These are phyloP conservation scores for Trididemnum clinides DNA, from an alignment of 23 tunicate genomes.

Conservation along the genomic window DNA sequence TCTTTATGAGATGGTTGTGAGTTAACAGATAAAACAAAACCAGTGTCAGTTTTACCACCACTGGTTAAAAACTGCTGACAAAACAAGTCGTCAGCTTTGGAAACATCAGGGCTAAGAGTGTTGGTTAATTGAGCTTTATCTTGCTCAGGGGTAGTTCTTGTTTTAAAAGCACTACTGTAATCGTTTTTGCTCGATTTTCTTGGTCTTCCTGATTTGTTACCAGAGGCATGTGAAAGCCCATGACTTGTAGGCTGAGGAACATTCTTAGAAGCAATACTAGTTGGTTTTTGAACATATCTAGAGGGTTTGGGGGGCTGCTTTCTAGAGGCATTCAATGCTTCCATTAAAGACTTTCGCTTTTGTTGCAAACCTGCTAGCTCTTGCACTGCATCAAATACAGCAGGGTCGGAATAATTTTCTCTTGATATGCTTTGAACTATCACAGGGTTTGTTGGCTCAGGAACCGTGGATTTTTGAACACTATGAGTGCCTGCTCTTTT, in stretches of 20 bases:
- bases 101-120: neutral
- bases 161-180: neutral
- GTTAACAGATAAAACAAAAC: no score
- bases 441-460: neutral
- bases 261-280: neutral
- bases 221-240: no score
- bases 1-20: no score
- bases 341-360: conserved; percentile 54
- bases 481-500: neutral
- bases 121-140: neutral
- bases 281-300: neutral
- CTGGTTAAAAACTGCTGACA: conserved; percentile 9
- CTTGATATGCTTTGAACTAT: conserved; percentile 38
- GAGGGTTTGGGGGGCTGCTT: conserved; percentile 33
- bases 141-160: neutral
- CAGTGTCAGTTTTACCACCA: no score
- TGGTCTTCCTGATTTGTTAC: neutral
- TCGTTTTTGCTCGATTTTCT: conserved; percentile 7
- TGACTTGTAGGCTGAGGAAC: neutral
- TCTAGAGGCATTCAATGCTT: conserved; percentile 33
- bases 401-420: conserved; percentile 58
- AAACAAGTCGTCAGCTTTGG: neutral
- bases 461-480: neutral
- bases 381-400: conserved; percentile 54
- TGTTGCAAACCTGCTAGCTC: conserved; percentile 56